Conservation (phyloP, 2,797 vertebrate species). For the Dallia pectoralis region DNA sequence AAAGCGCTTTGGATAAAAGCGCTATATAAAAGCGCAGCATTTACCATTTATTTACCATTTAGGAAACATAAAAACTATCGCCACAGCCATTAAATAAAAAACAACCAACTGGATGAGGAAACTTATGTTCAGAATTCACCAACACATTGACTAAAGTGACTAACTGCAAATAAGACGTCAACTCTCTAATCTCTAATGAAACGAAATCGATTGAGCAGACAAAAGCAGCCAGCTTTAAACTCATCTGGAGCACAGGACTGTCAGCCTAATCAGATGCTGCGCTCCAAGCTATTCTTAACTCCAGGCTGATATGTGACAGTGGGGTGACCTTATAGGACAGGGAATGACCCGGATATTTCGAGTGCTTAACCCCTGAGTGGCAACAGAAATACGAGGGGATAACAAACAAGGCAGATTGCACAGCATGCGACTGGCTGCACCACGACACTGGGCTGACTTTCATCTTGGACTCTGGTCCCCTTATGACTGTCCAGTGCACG, state of each 20-base stretch:
- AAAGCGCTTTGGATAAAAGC: too few relatives aligned
- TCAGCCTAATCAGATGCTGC: background rate
- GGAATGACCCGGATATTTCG: constrained; percentile 24
- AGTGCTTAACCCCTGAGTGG: constrained; percentile 21
- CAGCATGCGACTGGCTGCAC: background rate
- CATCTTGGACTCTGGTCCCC: background rate
- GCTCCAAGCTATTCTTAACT: background rate
- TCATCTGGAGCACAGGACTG: background rate
- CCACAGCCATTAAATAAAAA: too few relatives aligned
- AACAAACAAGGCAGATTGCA: constrained; percentile 17
- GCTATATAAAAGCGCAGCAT: too few relatives aligned
- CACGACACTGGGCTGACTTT: background rate
- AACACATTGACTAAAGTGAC: background rate
- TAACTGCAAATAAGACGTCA: background rate
- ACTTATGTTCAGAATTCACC: background rate
- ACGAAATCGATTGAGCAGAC: background rate
- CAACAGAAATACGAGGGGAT: constrained; percentile 15
- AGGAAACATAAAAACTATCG: too few relatives aligned
- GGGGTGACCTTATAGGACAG: constrained; percentile 4
- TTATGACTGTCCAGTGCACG: constrained; percentile 40
- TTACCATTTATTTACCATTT: too few relatives aligned
- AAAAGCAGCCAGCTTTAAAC: background rate
- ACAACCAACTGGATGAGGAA: background rate
- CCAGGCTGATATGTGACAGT: background rate
- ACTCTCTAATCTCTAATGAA: background rate